Percentiles rank a stretch among this genome's conserved stretches.
phyloP scores from a whole-genome alignment of 2,888 invertebrate genomes.

The Leucophora obtusa region DNA sequence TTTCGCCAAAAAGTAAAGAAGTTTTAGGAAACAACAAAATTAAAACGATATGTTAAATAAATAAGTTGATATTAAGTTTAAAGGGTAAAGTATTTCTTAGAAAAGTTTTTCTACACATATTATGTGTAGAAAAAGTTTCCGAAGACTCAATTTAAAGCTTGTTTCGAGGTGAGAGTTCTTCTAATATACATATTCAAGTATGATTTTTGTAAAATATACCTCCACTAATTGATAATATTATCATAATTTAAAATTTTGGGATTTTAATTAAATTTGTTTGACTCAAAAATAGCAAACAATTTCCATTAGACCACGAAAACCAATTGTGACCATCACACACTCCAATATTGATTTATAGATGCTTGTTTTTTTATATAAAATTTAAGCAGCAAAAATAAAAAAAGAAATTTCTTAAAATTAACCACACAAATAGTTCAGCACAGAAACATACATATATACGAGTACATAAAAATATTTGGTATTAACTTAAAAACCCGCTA shows the following conservation, averaged over 20 bases:
- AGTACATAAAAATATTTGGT: too few species aligned
- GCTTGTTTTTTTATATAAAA: too few species aligned
- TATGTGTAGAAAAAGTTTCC: too few species aligned
- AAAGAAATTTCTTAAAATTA: constrained; percentile 20
- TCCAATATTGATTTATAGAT: not conserved
- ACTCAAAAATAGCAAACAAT: not conserved
- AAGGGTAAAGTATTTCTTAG: not conserved
- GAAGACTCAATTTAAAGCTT: too few species aligned
- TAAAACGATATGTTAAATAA: not conserved
- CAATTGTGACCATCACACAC: not conserved
- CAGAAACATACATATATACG: not conserved
- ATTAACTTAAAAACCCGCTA: too few species aligned
- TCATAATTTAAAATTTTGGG: not conserved
- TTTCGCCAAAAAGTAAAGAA: not conserved
- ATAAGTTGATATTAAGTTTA: not conserved
- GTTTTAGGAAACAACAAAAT: not conserved
- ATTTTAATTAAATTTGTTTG: not conserved
- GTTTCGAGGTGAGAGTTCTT: too few species aligned
- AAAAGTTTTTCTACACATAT: too few species aligned
- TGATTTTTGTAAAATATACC: too few species aligned
- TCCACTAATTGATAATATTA: too few species aligned
- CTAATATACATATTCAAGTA: too few species aligned
- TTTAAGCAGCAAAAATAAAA: too few species aligned
- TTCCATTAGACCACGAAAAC: not conserved
- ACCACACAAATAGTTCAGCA: not conserved